Evolutionary conservation across 2,797 vertebrate genomes (phyloP), one percentile per base, ranked within the genome.

Genomic region (Syngnathus rostellatus): DNA sequence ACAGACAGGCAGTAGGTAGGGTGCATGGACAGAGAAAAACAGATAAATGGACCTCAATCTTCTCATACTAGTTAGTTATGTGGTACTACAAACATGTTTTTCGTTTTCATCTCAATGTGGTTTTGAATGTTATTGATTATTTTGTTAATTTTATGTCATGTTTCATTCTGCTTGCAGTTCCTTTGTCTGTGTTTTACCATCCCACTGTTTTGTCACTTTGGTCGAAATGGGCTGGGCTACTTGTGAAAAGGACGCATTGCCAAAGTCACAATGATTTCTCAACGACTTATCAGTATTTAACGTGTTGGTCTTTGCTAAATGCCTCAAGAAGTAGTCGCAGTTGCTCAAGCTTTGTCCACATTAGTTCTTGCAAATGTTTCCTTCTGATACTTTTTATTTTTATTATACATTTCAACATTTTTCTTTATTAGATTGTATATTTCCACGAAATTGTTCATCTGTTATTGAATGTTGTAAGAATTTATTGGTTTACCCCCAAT

Each of bases 141-240:
- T 55, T 23, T 19, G 11, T 60, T 50, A 19, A 64, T 16, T 37
- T 5, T 46, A 4, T 50, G 37, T 68, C 53, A 48, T 23, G n/a
- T 40, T n/a, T 65, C 48, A 9, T 65, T 65, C 70, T 1, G 31
- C 71, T 74, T 51, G 21, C 84, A 89, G 87, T 81, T 88, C 12
- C 1, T 74, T n/a, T 88, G 84, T 57, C 53, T 89, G 76, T 85
- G 78, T 39, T 57, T 90, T 69, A 80, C 71, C 50, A 8, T 88
- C 37, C 81, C 87, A 3, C 31, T 90, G 10, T 81, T 87, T 67
- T 87, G 84, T 74, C 75, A 81, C 79, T 69, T 89, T 48, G 73
- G 70, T 38, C 68, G 67, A 61, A 67, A 9, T 8, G 79, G 84
- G 43, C 69, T 81, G 16, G 87, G 75, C 19, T 89, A 87, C 76